Evolutionary conservation across 2,113 vertebrate species (phyloP), one percentile per base, ranked within the genome.

Genomic region (Crotalus viridis): DNA sequence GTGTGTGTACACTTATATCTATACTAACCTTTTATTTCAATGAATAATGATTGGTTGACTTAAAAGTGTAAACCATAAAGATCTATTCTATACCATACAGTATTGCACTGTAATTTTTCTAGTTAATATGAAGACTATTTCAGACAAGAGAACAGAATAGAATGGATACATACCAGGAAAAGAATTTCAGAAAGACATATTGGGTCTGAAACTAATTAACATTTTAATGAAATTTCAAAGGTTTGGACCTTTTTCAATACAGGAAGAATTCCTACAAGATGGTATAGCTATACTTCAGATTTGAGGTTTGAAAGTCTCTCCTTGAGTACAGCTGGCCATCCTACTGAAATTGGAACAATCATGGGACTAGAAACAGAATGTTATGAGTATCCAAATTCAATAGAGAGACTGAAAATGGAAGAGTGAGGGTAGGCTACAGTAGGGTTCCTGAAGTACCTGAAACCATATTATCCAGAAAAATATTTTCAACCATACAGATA

Each of bases 1-100:
- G 13, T 93, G 5, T 69, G 92, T 93, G 94, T 93, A 55, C 91
- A 19, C 48, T 9, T 57, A 51, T 94, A 28, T 69, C 12, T 69
- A 90, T 90, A 94, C 89, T 24, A 91, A 0, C 4, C 85, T 95
- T 93, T 89, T 64, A 28, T 93, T 93, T 85, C n/a, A 88, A 92
- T 87, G 13, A 74, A 64, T 88, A 69, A 57, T 92, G 26, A 88
- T 90, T 95, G 24, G 88, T 93, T 95, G 92, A 89, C 94, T 95
- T 94, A 95, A 81, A 39, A 93, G 5, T 10, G 56, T 93, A 85
- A 69, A 69, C 64, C 64, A 69, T 69, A 33, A 33, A 69, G 15
- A 28, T n/a, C 28, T 33, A 46, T 43, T 43, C 43, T 46, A 69
- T 69, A 17, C 13, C 28, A 33, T 69, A 17, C 28, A 69, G 4